These are phyloP conservation scores for Zeugodacus cucurbitae DNA, from an alignment of 1,140 invertebrate genomes.

Conservation along the genomic window DNA sequence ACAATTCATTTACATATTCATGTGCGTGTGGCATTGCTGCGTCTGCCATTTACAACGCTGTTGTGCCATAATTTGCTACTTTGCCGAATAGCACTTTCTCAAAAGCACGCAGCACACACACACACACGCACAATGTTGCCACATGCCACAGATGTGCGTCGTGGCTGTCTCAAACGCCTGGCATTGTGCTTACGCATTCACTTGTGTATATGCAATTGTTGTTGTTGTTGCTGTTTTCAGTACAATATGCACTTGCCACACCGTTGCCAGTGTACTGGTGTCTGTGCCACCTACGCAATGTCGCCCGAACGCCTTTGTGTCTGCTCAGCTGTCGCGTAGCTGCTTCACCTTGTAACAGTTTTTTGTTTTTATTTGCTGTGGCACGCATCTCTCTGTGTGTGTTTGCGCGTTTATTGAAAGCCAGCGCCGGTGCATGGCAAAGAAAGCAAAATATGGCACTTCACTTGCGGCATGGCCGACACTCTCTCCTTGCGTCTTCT, in stretches of 20 bases:
- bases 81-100: slow-evolving; percentile 16
- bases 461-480: not conserved
- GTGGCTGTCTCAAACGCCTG: not conserved
- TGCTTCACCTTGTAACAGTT: slow-evolving; percentile 40
- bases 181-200: not conserved
- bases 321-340: not conserved
- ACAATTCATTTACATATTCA: not conserved
- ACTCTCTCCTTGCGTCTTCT: not conserved
- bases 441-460: slow-evolving; percentile 15
- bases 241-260: not conserved
- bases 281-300: slow-evolving; percentile 23
- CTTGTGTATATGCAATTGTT: not conserved
- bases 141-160: not conserved
- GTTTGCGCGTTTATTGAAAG: not conserved
- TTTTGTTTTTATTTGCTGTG: not conserved
- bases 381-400: not conserved
- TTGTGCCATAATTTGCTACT: slow-evolving; percentile 25
- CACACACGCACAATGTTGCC: not conserved
- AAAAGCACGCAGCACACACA: not conserved
- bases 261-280: not conserved
- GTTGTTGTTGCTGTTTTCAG: not conserved
- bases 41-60: slow-evolving; percentile 12
- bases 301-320: slow-evolving; percentile 7
- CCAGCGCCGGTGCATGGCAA: not conserved
- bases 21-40: not conserved